A percentile compares a stretch with the other conserved stretches of the same genome.
Evolutionary conservation across 2,888 invertebrate species (phyloP).

Genomic region (Drosophila acutilabella): DNA sequence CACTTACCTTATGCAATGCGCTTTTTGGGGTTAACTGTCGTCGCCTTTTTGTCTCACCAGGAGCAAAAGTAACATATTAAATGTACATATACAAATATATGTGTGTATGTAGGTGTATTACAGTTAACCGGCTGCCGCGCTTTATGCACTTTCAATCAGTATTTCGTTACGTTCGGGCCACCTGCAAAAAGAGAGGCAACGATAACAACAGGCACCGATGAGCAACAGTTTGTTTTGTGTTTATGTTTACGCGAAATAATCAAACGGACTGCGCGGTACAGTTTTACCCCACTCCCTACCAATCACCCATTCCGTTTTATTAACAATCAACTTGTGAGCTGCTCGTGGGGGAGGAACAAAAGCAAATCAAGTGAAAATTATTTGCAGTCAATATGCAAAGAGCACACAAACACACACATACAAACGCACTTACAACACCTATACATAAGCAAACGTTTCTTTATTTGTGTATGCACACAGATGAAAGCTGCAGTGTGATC

Average conservation of each 20-base stretch:
- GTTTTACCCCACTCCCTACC: conserved; percentile 54
- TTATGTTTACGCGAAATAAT: conserved; percentile 79
- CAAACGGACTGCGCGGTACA: conserved; percentile 76
- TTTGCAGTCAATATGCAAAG: conserved; percentile 77
- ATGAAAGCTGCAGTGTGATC: conserved; percentile 49
- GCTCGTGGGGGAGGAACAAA: conserved; percentile 30
- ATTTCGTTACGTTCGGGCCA: conserved; percentile 54
- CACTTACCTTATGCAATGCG: conserved; percentile 14
- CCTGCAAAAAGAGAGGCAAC: conserved; percentile 66
- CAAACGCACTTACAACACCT: neutral
- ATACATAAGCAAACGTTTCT: neutral
- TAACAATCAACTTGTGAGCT: conserved; percentile 16
- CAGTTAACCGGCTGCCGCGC: conserved; percentile 47
- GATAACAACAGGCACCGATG: conserved; percentile 53
- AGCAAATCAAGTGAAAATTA: conserved; percentile 75
- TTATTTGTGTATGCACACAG: conserved; percentile 21
- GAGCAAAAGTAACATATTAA: conserved; percentile 42
- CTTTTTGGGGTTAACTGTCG: conserved; percentile 12
- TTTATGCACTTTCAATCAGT: conserved; percentile 53
- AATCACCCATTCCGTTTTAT: conserved; percentile 24
- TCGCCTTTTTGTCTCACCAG: conserved; percentile 43
- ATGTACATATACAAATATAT: neutral
- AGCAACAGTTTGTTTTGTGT: conserved; percentile 77
- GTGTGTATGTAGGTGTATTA: conserved; percentile 15
- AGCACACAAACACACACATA: conserved; percentile 34